Conservation (phyloP, 1,140 invertebrate genomes). For the fruit fly (Drosophila melanogaster) region DNA sequence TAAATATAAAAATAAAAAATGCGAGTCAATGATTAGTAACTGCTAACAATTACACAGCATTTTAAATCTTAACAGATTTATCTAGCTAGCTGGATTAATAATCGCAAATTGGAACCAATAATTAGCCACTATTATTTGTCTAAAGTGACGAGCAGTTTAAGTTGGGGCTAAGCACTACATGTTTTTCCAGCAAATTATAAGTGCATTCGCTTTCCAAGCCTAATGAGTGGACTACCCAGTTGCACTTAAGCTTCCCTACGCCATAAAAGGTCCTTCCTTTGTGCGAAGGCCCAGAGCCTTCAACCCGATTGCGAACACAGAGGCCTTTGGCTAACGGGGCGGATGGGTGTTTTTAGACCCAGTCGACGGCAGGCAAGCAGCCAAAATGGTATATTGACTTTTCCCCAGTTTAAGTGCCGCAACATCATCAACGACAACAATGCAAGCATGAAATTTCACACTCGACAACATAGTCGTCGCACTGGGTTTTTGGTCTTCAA, state of each 20-base stretch:
- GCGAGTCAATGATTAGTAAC: too few species aligned
- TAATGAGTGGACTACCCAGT: conserved; percentile 19
- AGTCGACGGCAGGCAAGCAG: conserved; percentile 18
- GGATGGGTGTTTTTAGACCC: conserved; percentile 28
- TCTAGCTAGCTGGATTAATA: too few species aligned
- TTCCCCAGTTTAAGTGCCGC: conserved; percentile 54
- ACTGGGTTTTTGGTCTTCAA: conserved; percentile 30
- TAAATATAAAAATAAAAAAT: too few species aligned
- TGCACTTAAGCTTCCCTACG: conserved; percentile 24
- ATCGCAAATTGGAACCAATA: too few species aligned
- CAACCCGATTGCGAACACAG: background rate
- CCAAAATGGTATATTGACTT: conserved; percentile 53
- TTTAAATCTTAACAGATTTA: too few species aligned
- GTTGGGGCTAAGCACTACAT: background rate
- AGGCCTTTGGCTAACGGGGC: background rate
- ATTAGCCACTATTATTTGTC: background rate
- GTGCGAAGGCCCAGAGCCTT: background rate
- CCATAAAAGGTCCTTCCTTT: background rate
- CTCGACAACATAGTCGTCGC: conserved; percentile 67
- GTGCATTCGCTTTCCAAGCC: conserved; percentile 11
- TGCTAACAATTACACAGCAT: too few species aligned
- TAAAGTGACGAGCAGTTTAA: background rate
- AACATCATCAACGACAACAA: conserved; percentile 71
- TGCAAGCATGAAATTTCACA: conserved; percentile 81
- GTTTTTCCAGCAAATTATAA: conserved; percentile 2